A percentile compares a stretch with the other conserved stretches of the same genome.
phyloP scores from a whole-genome alignment of 2,888 invertebrate species.

The Tetragonisca angustula region DNA sequence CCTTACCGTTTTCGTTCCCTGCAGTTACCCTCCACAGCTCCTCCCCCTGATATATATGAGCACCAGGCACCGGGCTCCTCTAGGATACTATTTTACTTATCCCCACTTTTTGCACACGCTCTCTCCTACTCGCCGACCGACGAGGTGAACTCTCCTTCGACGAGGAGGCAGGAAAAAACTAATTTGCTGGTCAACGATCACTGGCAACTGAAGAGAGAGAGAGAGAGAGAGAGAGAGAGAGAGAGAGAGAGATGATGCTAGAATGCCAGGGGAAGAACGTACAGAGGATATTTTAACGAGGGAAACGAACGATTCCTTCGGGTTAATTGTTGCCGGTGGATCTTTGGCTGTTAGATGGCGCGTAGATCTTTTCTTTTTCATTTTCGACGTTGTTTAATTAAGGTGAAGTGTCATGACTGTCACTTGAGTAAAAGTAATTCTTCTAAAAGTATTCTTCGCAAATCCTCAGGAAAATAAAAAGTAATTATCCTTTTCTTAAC shows the following conservation, averaged over 20 bases:
- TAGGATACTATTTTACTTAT: conserved; percentile 34
- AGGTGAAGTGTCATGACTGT: neutral
- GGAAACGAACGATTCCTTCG: neutral
- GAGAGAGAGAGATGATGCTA: neutral
- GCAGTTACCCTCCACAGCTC: conserved; percentile 42
- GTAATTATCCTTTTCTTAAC: no score
- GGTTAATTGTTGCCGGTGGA: neutral
- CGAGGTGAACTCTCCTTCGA: conserved; percentile 12
- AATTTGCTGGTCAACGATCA: conserved; percentile 29
- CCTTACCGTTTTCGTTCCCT: conserved; percentile 62
- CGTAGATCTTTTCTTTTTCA: neutral
- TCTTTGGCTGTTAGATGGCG: neutral
- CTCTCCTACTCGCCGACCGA: neutral
- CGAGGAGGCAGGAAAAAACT: conserved; percentile 17
- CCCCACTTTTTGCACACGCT: conserved; percentile 17
- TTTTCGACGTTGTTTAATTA: neutral
- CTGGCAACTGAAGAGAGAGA: neutral
- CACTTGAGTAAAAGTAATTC: no score
- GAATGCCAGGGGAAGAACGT: neutral
- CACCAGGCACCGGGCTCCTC: conserved; percentile 5
- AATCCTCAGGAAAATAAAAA: no score
- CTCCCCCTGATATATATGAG: conserved; percentile 32
- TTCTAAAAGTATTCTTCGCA: neutral
- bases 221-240: neutral
- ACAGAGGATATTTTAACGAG: conserved; percentile 1